Percentiles rank a stretch among this genome's conserved stretches.
Conservation (phyloP, 1,140 invertebrate genomes). For the Batillaria attramentaria region DNA sequence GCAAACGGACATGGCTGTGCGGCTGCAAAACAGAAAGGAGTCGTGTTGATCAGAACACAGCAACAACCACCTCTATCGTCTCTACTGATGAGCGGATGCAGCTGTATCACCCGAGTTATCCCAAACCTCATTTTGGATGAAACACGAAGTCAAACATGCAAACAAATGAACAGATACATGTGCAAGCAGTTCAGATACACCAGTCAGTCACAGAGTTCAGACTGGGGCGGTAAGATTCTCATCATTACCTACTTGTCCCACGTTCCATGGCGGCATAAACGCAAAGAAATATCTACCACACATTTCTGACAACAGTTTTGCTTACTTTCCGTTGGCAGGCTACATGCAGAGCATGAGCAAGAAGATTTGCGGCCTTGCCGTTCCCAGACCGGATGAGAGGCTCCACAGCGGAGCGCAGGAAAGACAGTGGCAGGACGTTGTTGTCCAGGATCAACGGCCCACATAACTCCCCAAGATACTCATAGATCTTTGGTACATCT, state of each 20-base stretch:
- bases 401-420: conserved; percentile 63
- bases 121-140: too few relatives aligned
- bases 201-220: background rate
- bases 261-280: background rate
- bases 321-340: conserved; percentile 80
- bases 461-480: conserved; percentile 79
- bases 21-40: too few relatives aligned
- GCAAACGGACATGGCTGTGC: too few relatives aligned
- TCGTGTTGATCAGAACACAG: too few relatives aligned
- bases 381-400: conserved; percentile 44
- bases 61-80: too few relatives aligned
- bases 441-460: conserved; percentile 69
- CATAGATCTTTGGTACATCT: conserved; percentile 84
- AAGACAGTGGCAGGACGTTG: conserved; percentile 63
- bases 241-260: background rate
- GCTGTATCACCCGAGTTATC: too few relatives aligned
- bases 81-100: too few relatives aligned
- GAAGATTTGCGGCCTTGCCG: conserved; percentile 63
- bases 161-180: too few relatives aligned
- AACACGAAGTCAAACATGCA: too few relatives aligned
- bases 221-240: background rate
- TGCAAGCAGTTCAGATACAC: background rate
- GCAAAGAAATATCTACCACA: background rate
- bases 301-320: background rate
- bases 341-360: conserved; percentile 72